Conservation (phyloP, 2,113 vertebrate species). For the Indicator indicator region DNA sequence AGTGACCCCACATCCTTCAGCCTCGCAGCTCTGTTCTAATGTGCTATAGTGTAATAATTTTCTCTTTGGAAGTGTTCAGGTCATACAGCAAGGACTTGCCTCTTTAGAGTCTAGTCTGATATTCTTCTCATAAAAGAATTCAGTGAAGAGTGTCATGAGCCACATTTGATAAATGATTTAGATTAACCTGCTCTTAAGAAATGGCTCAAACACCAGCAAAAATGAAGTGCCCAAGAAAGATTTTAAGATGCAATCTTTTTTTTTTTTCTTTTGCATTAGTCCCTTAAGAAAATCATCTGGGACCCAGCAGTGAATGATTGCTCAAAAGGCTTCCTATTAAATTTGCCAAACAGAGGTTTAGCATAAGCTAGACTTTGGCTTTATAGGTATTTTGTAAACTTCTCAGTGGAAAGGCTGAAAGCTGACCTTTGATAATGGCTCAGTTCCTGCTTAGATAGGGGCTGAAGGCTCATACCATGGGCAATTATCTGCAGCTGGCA, state of each 20-base stretch:
- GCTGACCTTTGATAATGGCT: slow-evolving; percentile 38
- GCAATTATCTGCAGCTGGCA: slow-evolving; percentile 51
- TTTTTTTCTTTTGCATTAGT: background rate
- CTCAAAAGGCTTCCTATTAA: slow-evolving; percentile 47
- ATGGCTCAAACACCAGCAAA: background rate
- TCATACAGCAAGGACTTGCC: background rate
- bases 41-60: background rate
- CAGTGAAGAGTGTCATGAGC: background rate
- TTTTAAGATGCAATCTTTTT: slow-evolving; percentile 25
- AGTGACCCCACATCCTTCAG: background rate
- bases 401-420: slow-evolving; percentile 36
- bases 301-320: background rate
- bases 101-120: too few species aligned
- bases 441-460: slow-evolving; percentile 42
- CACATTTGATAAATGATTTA: background rate
- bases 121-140: background rate
- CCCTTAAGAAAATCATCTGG: slow-evolving; percentile 26
- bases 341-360: slow-evolving; percentile 34
- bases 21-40: background rate
- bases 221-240: background rate
- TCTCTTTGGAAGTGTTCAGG: background rate
- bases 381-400: slow-evolving; percentile 55
- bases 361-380: slow-evolving; percentile 26
- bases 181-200: background rate
- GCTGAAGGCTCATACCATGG: slow-evolving; percentile 27